Base-by-base conservation (phyloP, 1,140 invertebrate species). In the Potamilus streckersoni region DNA sequence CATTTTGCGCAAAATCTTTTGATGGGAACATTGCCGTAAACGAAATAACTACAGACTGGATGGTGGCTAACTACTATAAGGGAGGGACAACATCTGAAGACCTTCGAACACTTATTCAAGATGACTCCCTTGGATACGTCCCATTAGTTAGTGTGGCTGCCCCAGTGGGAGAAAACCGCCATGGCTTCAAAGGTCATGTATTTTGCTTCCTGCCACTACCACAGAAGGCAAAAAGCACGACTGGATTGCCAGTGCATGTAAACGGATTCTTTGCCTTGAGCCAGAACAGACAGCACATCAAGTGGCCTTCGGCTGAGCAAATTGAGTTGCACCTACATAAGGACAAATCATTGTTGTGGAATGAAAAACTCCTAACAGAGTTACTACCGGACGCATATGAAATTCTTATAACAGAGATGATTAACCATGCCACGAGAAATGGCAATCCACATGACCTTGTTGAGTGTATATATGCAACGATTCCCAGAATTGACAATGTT, bases 201-300 rank as follows among this genome's bases (percentile, higher is more conserved):
- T 88, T 85, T 71, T 86, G 84, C 70, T 85, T 84, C 66, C 64
- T 88, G 15, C 86, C 86, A 19, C 78, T 86, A 16, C 84, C 84
- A 31, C 68, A 81, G 23, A 69, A 79, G 57, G 60, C 67, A 17
- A 49, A 68, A 23, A 79, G 69, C 61, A 65, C 63, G n/a, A 83
- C 84, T 0, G 86, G 86, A 4, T 76, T 87, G 31, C 85, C 84
- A 13, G 74, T 87, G 14, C 84, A 85, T 65, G 79, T 87, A 17
- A 84, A 84, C 74, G 85, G 85, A 19, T 85, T 76, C 68, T 85
- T 87, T 78, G 79, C 84, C 1, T 57, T 86, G 49, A 82, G 80
- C 64, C 80, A 82, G 71, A 83, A 86, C 70, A 73, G 84, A 27
- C 79, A 82, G 27, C 80, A 87, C 31, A 31, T 87, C 27, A 86